Conservation (phyloP, 2,888 invertebrate species). For the Nomada fucata region DNA sequence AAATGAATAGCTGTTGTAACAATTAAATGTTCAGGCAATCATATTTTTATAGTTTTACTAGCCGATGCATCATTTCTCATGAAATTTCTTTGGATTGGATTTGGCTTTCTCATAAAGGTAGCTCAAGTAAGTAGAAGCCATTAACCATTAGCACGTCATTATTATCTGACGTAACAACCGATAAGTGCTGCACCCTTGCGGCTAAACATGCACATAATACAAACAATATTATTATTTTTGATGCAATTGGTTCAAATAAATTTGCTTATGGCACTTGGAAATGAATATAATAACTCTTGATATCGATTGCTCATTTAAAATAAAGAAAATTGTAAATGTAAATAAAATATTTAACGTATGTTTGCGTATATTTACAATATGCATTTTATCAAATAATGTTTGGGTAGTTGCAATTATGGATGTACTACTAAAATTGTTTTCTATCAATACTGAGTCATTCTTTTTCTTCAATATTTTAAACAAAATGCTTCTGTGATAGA, state of each 20-base stretch:
- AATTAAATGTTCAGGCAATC: conserved; percentile 79
- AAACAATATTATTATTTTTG: no score
- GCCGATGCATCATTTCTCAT: conserved; percentile 87
- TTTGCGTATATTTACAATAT: not conserved
- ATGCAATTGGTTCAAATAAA: conserved; percentile 9
- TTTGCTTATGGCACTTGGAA: conserved; percentile 1
- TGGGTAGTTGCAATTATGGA: not conserved
- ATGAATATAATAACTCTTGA: conserved; percentile 11
- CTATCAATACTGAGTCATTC: not conserved
- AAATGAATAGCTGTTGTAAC: conserved; percentile 67
- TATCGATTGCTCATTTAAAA: not conserved
- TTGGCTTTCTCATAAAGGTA: conserved; percentile 76
- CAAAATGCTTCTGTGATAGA: no score
- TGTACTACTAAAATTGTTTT: conserved; percentile 1
- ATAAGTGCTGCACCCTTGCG: conserved; percentile 63
- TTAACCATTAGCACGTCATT: conserved; percentile 75
- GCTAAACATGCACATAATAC: not conserved
- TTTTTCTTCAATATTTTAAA: not conserved
- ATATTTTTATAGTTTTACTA: conserved; percentile 87
- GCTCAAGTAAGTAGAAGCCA: conserved; percentile 77
- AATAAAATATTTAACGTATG: not conserved
- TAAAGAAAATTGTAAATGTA: not conserved
- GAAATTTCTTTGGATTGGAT: conserved; percentile 85
- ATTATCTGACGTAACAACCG: conserved; percentile 70
- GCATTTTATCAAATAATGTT: not conserved